Evolutionary conservation across 2,888 invertebrate genomes (phyloP), one percentile per base, ranked within the genome.

Genomic region (Tetramorium bicarinatum): DNA sequence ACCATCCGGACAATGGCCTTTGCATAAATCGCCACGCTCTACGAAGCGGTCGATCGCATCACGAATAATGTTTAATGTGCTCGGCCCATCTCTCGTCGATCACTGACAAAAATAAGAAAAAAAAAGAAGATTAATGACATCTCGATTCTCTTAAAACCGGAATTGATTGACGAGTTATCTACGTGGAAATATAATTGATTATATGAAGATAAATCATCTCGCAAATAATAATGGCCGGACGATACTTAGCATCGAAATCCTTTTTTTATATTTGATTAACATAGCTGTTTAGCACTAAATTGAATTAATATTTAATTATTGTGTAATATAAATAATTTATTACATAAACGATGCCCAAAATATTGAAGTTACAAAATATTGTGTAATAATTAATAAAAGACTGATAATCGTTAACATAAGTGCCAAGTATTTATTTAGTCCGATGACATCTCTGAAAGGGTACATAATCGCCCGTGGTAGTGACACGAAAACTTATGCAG

Each of bases 1-100:
- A 83, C 76, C 56, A 52, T 44, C 54, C 47, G 69, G 75, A 85
- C 85, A 82, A 87, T 69, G 84, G 71, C 83, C 86, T 83, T 71
- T 59, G 72, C 83, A 74, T 77, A 79, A 85, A 86, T 85, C 74
- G 61, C 72, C 25, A 34, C 13, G n/a, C 11, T 52, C 25, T 59
- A 29, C 25, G 18, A 9, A 44, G 44, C 54, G 52, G 44, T 74
- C 47, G 56, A 74, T 82, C 34, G 21, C 56, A 66, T 74, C n/a
- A 34, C 44, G 13, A 41, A 64, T 4, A 21, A 54, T 18, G 25
- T 9, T 49, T 76, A 38, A 64, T 21, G 15, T 15, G 56, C 25
- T 76, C 64, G 15, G 38, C 13, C 2, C 1, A 2, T 61, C 1
- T n/a, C 38, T 3, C 15, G 54, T 71, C 54, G 72, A 47, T 13